phyloP scores from a whole-genome alignment of 2,113 vertebrate species.

The Himantopus leucocephalus region DNA sequence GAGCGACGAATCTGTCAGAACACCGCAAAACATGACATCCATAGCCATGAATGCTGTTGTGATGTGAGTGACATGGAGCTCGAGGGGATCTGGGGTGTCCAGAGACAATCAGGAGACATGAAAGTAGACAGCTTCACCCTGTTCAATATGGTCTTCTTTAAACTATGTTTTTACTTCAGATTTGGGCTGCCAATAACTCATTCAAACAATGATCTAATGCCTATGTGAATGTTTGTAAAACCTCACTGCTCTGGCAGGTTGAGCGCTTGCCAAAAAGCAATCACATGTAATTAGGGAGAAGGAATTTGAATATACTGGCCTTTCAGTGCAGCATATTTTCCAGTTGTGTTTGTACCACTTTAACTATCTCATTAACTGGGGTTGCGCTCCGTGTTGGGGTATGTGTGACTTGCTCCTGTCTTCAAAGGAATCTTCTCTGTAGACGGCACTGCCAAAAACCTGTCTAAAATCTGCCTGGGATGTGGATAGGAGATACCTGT shows the following conservation, averaged over 20 bases:
- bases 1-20: not conserved
- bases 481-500: not conserved
- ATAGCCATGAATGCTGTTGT: not conserved
- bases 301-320: conserved; percentile 33
- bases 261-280: conserved; percentile 55
- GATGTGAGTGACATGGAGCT: not conserved
- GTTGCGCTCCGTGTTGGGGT: not conserved
- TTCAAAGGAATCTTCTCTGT: not conserved
- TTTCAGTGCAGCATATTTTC: conserved; percentile 37
- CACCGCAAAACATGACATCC: not conserved
- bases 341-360: conserved; percentile 35
- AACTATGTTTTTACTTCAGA: conserved; percentile 49
- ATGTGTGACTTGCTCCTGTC: not conserved
- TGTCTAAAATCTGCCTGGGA: not conserved
- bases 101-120: not conserved
- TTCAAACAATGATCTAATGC: conserved; percentile 70
- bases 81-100: not conserved
- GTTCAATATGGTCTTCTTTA: conserved; percentile 49
- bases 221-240: conserved; percentile 65
- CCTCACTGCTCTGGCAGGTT: conserved; percentile 61
- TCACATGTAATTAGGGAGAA: conserved; percentile 59
- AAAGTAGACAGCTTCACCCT: conserved; percentile 48
- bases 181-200: conserved; percentile 52
- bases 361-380: not conserved
- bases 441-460: not conserved